Base-by-base conservation (phyloP, 2,888 invertebrate genomes). In the Chloroclystis v-ata region DNA sequence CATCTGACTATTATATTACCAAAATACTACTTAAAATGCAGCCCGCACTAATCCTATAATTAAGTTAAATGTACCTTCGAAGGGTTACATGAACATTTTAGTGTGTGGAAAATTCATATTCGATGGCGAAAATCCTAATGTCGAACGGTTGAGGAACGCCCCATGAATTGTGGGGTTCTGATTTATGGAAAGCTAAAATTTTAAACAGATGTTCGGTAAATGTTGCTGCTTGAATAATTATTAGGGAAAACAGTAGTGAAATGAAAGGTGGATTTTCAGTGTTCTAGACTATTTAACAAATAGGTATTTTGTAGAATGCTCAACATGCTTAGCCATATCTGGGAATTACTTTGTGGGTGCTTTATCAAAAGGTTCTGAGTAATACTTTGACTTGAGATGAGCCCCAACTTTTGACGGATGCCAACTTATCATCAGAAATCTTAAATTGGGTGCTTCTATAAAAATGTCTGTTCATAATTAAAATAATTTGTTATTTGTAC, bases 1-100 rank as follows among this genome's bases (percentile, higher is more conserved):
- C 82, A 86, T 86, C 86, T 80, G 78, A 85, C 86, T 84, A 80
- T 84, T 83, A 83, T 84, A 83, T 85, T 86, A 85, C 85, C 84
- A 78, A 86, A 87, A 87, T 83, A 82, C 81, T 75, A 78, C 79
- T 82, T 82, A 78, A 83, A 85, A 85, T 82, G 77, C 86, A 82
- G 69, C 74, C 72, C 72, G 61, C 57, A 71, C 69, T 82, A 80
- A 82, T 80, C 81, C 85, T 80, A 81, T 84, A 85, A 86, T 87
- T 87, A 86, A 81, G 73, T 84, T 84, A 84, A 86, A 78, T 82
- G 79, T 79, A 85, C 69, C 69, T 69, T 58, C 66, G 59, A 56
- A 59, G 48, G 67, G 61, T 72, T 74, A 82, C 82, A 75, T 79
- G 79, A 75, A 75, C 75, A 74, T 63, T 69, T 51, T 70, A 69